phyloP scores from a whole-genome alignment of 1,140 invertebrate genomes.

The Cyclina sinensis region DNA sequence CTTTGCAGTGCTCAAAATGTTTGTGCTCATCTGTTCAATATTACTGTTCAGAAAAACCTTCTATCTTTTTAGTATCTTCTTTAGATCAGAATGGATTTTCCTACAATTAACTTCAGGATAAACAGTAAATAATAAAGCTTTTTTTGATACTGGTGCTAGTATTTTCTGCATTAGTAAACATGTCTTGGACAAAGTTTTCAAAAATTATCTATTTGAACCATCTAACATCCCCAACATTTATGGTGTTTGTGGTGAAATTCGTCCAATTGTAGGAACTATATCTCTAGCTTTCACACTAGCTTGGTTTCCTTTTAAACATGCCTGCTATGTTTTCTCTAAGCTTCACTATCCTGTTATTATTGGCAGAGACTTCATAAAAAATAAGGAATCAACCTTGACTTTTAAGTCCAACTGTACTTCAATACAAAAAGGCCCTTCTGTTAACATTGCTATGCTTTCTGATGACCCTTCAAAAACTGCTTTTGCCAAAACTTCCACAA shows the following conservation, averaged over 20 bases:
- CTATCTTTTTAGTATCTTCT: neutral
- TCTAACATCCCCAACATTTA: neutral
- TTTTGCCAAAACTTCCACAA: neutral
- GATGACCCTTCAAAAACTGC: neutral
- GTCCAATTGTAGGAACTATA: neutral
- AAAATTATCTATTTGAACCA: neutral
- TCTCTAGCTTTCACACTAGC: neutral
- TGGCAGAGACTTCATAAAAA: neutral
- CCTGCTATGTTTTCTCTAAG: constrained; percentile 16
- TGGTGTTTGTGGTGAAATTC: neutral
- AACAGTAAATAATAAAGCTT: too few species aligned
- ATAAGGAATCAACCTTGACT: too few species aligned
- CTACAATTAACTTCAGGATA: too few species aligned
- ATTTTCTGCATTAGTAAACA: constrained; percentile 23
- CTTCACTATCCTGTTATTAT: constrained; percentile 1
- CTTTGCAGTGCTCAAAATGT: neutral
- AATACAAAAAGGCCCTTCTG: neutral
- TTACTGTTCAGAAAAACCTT: neutral
- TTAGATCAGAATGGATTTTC: neutral
- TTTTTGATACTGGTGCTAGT: constrained; percentile 3
- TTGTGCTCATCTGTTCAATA: neutral
- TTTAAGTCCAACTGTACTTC: neutral
- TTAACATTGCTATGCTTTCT: neutral
- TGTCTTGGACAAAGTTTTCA: neutral
- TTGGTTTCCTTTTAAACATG: neutral